Conservation (phyloP, 1,140 invertebrate species). For the Drosophila suzukii region DNA sequence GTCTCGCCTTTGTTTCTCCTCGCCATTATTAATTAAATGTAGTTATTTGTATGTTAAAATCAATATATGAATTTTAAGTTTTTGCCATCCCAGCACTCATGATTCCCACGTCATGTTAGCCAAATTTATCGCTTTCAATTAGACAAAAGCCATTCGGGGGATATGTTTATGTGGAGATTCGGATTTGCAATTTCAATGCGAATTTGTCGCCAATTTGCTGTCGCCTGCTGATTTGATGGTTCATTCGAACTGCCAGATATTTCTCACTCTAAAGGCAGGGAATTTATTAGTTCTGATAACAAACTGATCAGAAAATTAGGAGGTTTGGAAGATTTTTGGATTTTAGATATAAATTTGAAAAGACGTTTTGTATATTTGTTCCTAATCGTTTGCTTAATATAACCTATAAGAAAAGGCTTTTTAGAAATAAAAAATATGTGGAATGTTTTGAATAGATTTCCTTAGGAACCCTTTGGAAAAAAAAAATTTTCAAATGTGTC, state of each 20-base stretch:
- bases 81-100: constrained; percentile 44
- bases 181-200: constrained; percentile 41
- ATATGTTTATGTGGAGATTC: constrained; percentile 52
- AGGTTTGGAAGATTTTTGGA: too few species aligned
- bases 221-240: constrained; percentile 30
- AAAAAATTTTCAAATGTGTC: too few species aligned
- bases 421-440: too few species aligned
- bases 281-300: neutral
- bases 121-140: constrained; percentile 70
- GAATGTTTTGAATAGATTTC: too few species aligned
- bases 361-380: too few species aligned
- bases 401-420: too few species aligned
- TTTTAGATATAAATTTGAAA: too few species aligned
- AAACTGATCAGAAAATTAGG: constrained; percentile 14
- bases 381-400: too few species aligned
- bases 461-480: too few species aligned
- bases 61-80: constrained; percentile 64
- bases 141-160: constrained; percentile 41
- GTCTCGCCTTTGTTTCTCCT: constrained; percentile 22
- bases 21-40: constrained; percentile 72
- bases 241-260: constrained; percentile 4
- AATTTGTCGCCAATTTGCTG: constrained; percentile 39
- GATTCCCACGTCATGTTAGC: constrained; percentile 72
- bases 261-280: neutral
- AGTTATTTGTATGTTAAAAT: constrained; percentile 78